These are phyloP conservation scores for Muricea muricata DNA, from an alignment of 92 coral and sea anemone genomes.

Conservation along the genomic window DNA sequence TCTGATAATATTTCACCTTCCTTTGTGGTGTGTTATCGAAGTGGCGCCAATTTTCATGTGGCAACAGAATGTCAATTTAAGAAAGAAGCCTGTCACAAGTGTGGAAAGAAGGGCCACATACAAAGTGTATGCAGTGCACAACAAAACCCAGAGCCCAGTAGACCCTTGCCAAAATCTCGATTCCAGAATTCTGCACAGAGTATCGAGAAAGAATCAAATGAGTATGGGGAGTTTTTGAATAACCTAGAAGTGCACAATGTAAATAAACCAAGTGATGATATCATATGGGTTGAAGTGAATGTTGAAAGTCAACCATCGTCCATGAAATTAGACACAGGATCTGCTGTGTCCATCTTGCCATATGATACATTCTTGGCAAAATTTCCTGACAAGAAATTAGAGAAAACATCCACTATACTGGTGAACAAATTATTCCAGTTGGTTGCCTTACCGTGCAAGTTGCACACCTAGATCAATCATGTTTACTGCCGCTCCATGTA, in stretches of 20 bases:
- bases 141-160: no score
- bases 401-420: constrained; percentile 22
- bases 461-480: constrained; percentile 28
- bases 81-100: no score
- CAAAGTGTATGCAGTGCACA: no score
- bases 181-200: background rate
- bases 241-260: constrained; percentile 38
- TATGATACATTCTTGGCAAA: constrained; percentile 21
- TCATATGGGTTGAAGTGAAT: constrained; percentile 36
- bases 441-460: constrained; percentile 36
- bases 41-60: no score
- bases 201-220: constrained; percentile 14
- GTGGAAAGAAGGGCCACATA: no score
- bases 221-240: constrained; percentile 2
- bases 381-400: constrained; percentile 32
- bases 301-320: constrained; percentile 17
- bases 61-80: no score
- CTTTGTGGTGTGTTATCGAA: no score
- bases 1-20: no score
- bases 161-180: background rate
- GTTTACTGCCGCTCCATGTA: background rate
- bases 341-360: constrained; percentile 14
- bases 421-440: constrained; percentile 39
- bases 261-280: constrained; percentile 28
- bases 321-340: constrained; percentile 42